phyloP scores from a whole-genome alignment of 2,797 vertebrate genomes.

The Rhinoraja longicauda region DNA sequence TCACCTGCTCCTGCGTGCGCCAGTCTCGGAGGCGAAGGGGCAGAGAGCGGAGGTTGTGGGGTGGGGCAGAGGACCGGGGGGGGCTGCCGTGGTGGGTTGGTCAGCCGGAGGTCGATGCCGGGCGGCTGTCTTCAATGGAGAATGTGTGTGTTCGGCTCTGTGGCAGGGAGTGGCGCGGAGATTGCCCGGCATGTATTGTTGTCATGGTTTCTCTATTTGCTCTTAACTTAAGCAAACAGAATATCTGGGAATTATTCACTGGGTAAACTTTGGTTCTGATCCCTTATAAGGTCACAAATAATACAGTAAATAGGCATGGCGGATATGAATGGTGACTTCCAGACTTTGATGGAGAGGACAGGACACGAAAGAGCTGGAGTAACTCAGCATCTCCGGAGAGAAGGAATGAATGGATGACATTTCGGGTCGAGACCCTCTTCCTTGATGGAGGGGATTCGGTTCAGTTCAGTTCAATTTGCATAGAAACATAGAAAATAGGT shows the following conservation, averaged over 20 bases:
- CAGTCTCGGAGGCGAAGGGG: too few species aligned
- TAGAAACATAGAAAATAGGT: too few species aligned
- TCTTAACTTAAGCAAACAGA: conserved; percentile 22
- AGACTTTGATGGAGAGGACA: neutral
- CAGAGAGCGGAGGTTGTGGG: too few species aligned
- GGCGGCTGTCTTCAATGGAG: neutral
- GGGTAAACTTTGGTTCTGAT: neutral
- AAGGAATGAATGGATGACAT: too few species aligned
- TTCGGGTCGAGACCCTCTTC: too few species aligned
- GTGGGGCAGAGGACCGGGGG: too few species aligned
- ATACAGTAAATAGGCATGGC: neutral
- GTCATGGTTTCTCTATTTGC: conserved; percentile 32
- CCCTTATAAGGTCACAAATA: neutral
- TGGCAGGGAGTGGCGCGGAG: neutral
- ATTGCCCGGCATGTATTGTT: neutral
- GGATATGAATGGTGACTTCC: neutral
- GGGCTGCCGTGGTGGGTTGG: neutral
- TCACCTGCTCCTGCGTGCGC: too few species aligned
- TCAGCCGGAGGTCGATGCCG: too few species aligned
- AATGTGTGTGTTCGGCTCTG: neutral
- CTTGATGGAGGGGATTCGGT: too few species aligned
- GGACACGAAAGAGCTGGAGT: neutral
- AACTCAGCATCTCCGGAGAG: too few species aligned
- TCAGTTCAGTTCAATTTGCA: too few species aligned
- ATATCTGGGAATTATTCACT: conserved; percentile 32